Base-by-base conservation (phyloP, 2,888 invertebrate genomes). In the Dicycla oo region DNA sequence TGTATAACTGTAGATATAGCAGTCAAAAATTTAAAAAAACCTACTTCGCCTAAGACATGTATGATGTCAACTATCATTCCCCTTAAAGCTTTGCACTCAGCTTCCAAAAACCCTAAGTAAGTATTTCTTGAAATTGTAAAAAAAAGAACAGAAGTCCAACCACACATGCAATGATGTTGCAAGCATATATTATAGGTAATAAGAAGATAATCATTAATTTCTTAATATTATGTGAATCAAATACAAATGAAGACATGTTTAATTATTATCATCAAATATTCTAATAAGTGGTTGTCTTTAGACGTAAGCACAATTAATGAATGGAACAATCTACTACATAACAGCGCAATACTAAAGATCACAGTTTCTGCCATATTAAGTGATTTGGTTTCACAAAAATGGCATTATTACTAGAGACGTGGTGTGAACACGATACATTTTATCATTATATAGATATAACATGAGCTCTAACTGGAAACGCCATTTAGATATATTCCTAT, bases 341-440 rank as follows among this genome's bases (percentile, higher is more conserved):
- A 89, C 88, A 91, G 90, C 87, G 89, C 91, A 88, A 89, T 88
- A 89, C 88, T 91, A 87, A 91, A 90, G 90, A 93, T 93, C 93
- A 93, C 92, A 93, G 92, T 89, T 90, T 88, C 84, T 88, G 91
- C 89, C 88, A 90, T 80, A 84, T 76, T 77, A 84, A 84, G 86
- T 90, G 88, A 87, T 87, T 90, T 90, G 85, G 80, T 88, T 88
- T 84, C 86, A 89, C 87, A 86, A 68, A 84, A 49, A 87, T 85
- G 86, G 85, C 88, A 85, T 86, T 86, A 86, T 82, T 85, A 85
- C 84, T 87, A 86, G 66, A 88, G 86, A 88, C 81, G 81, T 89
- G 80, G 84, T 82, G 85, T 86, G 84, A 89, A 89, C 82, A 88
- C 86, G 81, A 88, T 85, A 86, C 83, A 87, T 87, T 86, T 88